Conservation (phyloP, 2,797 vertebrate species). For the Okamejei kenojei region DNA sequence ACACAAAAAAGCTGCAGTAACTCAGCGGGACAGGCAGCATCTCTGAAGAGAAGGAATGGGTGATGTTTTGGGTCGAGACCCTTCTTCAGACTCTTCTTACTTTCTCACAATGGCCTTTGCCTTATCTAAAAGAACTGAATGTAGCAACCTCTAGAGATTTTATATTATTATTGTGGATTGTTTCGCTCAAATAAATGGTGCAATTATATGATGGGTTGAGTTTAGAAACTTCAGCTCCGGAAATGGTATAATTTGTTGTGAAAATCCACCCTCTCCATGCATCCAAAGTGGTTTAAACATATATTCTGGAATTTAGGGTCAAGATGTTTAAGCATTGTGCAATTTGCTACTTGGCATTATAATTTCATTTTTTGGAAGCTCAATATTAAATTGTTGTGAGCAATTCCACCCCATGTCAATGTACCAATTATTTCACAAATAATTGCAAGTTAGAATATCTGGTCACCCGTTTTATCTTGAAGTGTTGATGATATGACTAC, state of each 20-base stretch:
- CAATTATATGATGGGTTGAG: background rate
- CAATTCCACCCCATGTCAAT: background rate
- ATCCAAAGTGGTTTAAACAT: conserved; percentile 1
- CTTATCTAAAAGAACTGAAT: background rate
- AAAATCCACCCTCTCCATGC: background rate
- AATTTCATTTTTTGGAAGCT: background rate
- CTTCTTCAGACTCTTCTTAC: background rate
- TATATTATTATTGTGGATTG: background rate
- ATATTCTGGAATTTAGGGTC: background rate
- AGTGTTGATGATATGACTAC: background rate
- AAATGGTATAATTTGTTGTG: background rate
- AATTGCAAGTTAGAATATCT: background rate
- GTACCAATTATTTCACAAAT: background rate
- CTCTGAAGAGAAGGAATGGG: no score
- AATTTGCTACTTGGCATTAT: background rate
- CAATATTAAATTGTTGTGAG: conserved; percentile 17
- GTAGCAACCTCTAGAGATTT: background rate
- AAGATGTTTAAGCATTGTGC: background rate
- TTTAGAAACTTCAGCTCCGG: background rate
- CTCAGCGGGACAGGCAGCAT: no score
- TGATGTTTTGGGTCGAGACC: no score
- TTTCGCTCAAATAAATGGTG: background rate
- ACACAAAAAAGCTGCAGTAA: no score
- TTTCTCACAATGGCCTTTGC: background rate
- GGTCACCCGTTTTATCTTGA: background rate